Evolutionary conservation across 2,888 invertebrate genomes (phyloP).

Genomic region (Chydorus sphaericus): DNA sequence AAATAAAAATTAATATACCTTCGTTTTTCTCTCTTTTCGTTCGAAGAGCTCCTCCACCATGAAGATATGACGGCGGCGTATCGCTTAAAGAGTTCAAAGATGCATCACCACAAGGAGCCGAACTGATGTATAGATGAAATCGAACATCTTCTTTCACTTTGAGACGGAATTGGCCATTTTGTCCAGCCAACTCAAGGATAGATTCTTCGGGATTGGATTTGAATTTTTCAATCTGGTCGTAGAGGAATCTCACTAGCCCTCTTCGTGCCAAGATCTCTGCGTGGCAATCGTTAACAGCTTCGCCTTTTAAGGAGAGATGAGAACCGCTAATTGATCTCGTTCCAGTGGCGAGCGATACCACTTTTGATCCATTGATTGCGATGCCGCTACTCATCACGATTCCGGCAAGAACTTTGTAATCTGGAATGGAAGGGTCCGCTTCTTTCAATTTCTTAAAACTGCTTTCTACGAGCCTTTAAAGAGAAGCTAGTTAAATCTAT

Average conservation of each 20-base stretch:
- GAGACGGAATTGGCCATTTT: constrained; percentile 21
- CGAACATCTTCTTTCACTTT: constrained; percentile 26
- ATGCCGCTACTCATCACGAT: constrained; percentile 68
- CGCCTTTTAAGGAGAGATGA: constrained; percentile 72
- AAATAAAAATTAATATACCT: no score
- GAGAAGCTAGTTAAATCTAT: no score
- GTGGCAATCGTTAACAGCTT: constrained; percentile 85
- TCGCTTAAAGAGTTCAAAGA: no score
- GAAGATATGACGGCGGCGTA: no score
- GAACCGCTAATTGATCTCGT: constrained; percentile 92
- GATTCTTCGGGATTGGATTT: constrained; percentile 36
- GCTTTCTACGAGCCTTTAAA: no score
- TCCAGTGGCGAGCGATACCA: constrained; percentile 69
- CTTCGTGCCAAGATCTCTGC: constrained; percentile 84
- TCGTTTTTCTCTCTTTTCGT: constrained; percentile 96
- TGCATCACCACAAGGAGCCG: constrained; percentile 95
- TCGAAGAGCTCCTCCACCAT: constrained; percentile 74
- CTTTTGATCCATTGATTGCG: constrained; percentile 29
- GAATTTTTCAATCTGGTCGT: constrained; percentile 39
- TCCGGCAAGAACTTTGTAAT: constrained; percentile 91
- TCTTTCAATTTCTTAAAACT: no score
- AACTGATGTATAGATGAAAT: constrained; percentile 91
- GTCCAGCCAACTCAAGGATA: constrained; percentile 35
- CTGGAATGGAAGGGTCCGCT: no score
- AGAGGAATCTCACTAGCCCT: constrained; percentile 43